phyloP scores from a whole-genome alignment of 92 coral and sea anemone genomes.

The Porites divaricata region DNA sequence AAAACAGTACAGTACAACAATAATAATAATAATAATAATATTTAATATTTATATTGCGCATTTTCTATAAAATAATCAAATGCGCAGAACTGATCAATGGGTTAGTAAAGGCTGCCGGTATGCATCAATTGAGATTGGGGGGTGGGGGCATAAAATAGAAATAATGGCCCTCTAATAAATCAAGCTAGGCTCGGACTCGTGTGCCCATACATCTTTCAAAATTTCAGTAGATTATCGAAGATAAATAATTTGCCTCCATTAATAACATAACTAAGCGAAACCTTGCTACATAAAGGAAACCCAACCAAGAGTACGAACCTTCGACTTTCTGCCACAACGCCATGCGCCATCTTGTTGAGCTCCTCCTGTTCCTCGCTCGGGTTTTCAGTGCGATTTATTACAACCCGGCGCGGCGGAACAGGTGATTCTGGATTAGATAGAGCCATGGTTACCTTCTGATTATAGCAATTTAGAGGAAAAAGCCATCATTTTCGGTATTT shows the following conservation, averaged over 20 bases:
- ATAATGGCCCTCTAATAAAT: too few species aligned
- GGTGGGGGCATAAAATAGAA: too few species aligned
- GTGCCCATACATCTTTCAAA: neutral
- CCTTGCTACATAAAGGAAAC: neutral
- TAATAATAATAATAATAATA: too few species aligned
- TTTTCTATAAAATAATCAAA: too few species aligned
- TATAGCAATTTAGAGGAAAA: neutral
- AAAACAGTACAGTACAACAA: too few species aligned
- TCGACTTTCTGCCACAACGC: conserved; percentile 76
- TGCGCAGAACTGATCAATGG: too few species aligned
- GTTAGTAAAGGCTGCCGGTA: too few species aligned
- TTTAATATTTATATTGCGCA: too few species aligned
- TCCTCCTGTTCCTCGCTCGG: conserved; percentile 98
- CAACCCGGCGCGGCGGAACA: conserved; percentile 58
- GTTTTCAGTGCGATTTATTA: conserved; percentile 78
- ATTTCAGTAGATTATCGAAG: neutral
- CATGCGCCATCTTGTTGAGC: conserved; percentile 98
- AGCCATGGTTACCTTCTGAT: conserved; percentile 22
- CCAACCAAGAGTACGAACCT: conserved; percentile 38
- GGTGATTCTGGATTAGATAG: conserved; percentile 54
- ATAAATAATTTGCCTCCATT: neutral
- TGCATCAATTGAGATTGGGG: too few species aligned
- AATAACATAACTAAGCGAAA: neutral
- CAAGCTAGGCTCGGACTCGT: too few species aligned
- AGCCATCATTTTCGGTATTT: neutral